Base-by-base conservation (phyloP, 2,888 invertebrate genomes). In the Leucophenga montana region DNA sequence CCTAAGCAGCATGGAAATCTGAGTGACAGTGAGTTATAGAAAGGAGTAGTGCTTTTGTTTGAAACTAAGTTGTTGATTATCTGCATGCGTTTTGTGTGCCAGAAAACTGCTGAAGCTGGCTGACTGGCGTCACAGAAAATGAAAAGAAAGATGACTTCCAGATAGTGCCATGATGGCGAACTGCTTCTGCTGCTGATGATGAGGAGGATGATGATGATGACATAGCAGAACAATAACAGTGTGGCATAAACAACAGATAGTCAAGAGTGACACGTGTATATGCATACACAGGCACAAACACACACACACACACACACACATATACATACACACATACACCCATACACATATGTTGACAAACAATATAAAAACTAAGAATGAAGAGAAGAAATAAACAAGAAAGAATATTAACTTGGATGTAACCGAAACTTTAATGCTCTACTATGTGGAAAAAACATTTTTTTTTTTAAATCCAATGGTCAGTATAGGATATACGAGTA, bases 181-280 rank as follows among this genome's bases (percentile, higher is more conserved):
- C 82, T 80, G 80, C 77, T 74, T 78, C 72, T 76, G 73, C 77
- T 73, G 73, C 64, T 54, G 64, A 53, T 50, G 65, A 67, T 59
- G 59, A 39, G 14, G 57, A 69, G 65, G 62, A 62, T 16, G 62
- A 70, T 14, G 62, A 54, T 8, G 54, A 48, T 22, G 56, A 64
- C 39, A 61, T 61, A 27, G 33, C 46, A 67, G 46, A 54, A 57
- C 31, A 44, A 50, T 71, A 69, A 69, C 54, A 39, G 68, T 71
- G 77, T 72, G 78, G 77, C 78, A 82, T 81, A 82, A 81, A 80
- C 81, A 81, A 80, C 81, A 81, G 81, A 82, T 79, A 82, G 54
- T 18, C 54, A 11, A 39, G 39, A 79, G 82, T 78, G 80, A 78
- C 82, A 82, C 82, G 80, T 80, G 80, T 82, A 80, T 73, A 27